Conservation (phyloP, 2,113 vertebrate genomes). For the Calyptommatus sinebrachiatus region DNA sequence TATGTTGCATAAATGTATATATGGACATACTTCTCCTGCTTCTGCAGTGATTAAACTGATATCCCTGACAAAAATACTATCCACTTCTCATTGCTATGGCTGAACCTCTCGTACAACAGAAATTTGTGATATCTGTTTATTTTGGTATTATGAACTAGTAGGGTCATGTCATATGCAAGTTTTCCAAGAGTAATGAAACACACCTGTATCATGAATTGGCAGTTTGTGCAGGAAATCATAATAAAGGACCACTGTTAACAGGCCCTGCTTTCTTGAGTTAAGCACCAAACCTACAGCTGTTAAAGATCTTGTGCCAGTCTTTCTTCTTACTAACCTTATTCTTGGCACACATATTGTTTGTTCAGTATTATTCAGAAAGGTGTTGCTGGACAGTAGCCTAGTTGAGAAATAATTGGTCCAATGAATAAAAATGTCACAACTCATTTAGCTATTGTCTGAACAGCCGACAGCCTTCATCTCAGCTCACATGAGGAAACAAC, state of each 20-base stretch:
- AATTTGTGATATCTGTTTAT: not conserved
- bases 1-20: not conserved
- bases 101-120: not conserved
- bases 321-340: not conserved
- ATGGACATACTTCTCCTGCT: not conserved
- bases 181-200: not conserved
- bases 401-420: slow-evolving; percentile 8
- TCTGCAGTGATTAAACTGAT: not conserved
- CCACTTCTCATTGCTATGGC: not conserved
- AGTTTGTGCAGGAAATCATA: not conserved
- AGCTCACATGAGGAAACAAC: not conserved
- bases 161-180: not conserved
- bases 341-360: slow-evolving; percentile 17
- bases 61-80: not conserved
- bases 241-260: not conserved
- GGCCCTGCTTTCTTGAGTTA: not conserved
- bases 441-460: slow-evolving; percentile 6
- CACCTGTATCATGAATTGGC: not conserved
- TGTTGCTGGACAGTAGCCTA: slow-evolving; percentile 24
- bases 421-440: slow-evolving; percentile 10
- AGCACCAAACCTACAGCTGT: not conserved
- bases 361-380: slow-evolving; percentile 24
- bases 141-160: not conserved
- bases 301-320: not conserved
- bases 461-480: not conserved